Evolutionary conservation across 35 echinoderm and acorn worm genomes (phyloP).

Genomic region (Lytechinus pictus): DNA sequence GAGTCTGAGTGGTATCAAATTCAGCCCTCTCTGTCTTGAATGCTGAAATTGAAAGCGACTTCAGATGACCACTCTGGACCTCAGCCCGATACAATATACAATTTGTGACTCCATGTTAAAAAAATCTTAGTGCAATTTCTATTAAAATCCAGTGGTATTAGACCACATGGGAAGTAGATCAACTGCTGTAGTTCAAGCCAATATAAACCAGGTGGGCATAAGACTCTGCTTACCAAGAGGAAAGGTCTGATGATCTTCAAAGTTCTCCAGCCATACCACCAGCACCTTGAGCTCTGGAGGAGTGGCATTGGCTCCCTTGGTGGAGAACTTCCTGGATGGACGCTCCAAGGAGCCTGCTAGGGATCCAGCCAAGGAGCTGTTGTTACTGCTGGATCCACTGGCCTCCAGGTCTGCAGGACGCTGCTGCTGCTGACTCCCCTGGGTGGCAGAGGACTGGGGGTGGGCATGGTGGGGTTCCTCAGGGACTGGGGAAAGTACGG

Average conservation of each 20-base stretch:
- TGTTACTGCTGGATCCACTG: conserved; percentile 48
- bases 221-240: conserved; percentile 71
- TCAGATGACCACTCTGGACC: no score
- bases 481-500: not conserved
- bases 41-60: no score
- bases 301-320: conserved; percentile 62
- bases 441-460: conserved; percentile 6
- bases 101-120: no score
- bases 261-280: conserved; percentile 96
- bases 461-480: not conserved
- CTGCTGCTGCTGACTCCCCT: not conserved
- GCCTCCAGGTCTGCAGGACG: conserved; percentile 13
- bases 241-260: conserved; percentile 88
- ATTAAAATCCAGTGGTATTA: no score
- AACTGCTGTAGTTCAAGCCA: no score
- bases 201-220: no score
- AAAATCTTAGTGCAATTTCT: no score
- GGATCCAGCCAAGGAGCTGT: conserved; percentile 36
- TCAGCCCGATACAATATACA: no score
- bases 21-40: no score
- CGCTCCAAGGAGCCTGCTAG: conserved; percentile 56
- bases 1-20: no score
- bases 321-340: conserved; percentile 69
- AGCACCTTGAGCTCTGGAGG: conserved; percentile 87
- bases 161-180: no score